A percentile compares a stretch with the other conserved stretches of the same genome.
Conservation (phyloP, 2,797 vertebrate genomes). For the Paratrypauchen microcephalus region DNA sequence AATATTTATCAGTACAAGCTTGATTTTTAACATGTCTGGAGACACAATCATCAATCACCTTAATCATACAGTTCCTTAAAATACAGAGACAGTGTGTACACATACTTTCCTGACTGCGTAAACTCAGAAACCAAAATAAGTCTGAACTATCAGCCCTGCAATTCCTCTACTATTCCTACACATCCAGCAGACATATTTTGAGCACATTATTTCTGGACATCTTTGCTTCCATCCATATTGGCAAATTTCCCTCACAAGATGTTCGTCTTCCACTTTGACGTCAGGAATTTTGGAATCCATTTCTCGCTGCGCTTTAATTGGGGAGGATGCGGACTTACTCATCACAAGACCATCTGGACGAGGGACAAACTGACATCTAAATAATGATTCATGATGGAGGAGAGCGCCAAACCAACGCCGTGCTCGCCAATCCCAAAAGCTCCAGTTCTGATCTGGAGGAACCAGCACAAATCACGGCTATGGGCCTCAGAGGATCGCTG, state of each 20-base stretch:
- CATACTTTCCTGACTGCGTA: background rate
- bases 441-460: background rate
- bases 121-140: background rate
- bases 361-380: slow-evolving; percentile 4
- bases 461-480: background rate
- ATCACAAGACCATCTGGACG: slow-evolving; percentile 5
- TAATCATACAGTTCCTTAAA: too few species aligned
- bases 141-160: background rate
- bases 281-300: background rate
- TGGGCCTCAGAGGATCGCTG: background rate
- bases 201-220: background rate
- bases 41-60: too few species aligned
- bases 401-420: background rate
- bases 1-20: too few species aligned
- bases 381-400: slow-evolving; percentile 3
- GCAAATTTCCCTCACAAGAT: slow-evolving; percentile 7
- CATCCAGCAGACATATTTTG: background rate
- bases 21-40: too few species aligned
- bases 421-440: background rate
- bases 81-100: too few species aligned
- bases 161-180: background rate
- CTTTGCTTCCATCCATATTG: background rate
- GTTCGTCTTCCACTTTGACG: background rate
- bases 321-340: background rate
- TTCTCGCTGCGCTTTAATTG: background rate